Evolutionary conservation across 1,140 invertebrate genomes (phyloP).

Genomic region (Venturia canescens): DNA sequence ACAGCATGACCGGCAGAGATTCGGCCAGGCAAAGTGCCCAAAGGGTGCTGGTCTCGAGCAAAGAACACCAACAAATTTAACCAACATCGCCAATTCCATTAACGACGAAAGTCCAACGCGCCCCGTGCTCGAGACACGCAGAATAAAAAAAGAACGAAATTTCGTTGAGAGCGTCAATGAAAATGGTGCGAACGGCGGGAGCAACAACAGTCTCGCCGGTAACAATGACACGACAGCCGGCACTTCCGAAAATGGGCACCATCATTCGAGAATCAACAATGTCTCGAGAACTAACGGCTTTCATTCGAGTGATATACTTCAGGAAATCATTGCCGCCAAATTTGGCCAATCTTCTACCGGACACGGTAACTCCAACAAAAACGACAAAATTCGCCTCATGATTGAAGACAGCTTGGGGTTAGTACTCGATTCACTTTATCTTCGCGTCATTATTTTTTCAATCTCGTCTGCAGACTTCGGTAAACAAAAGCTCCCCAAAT

Average conservation of each 20-base stretch:
- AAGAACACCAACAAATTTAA: conserved; percentile 5
- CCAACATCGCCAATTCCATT: neutral
- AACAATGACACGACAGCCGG: neutral
- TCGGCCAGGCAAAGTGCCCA: conserved; percentile 43
- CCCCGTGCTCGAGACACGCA: conserved; percentile 26
- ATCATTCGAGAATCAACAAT: conserved; percentile 4
- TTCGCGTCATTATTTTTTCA: neutral
- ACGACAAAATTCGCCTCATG: conserved; percentile 74
- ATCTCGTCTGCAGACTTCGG: neutral
- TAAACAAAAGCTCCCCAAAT: too few relatives aligned
- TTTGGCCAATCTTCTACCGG: conserved; percentile 65
- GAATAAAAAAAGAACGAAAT: conserved; percentile 36
- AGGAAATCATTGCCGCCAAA: conserved; percentile 69
- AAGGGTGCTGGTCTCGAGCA: conserved; percentile 27
- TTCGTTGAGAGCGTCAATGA: conserved; percentile 9
- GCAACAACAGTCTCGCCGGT: neutral
- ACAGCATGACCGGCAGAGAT: conserved; percentile 45
- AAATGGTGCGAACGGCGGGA: conserved; percentile 12
- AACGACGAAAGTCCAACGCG: conserved; percentile 23
- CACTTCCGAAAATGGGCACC: conserved; percentile 37
- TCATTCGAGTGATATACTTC: conserved; percentile 66
- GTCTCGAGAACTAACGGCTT: conserved; percentile 66
- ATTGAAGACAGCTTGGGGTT: conserved; percentile 77
- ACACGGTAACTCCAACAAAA: conserved; percentile 62
- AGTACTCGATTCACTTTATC: conserved; percentile 24